Conservation (phyloP, 2,888 invertebrate species). For the Prenolepis imparis region DNA sequence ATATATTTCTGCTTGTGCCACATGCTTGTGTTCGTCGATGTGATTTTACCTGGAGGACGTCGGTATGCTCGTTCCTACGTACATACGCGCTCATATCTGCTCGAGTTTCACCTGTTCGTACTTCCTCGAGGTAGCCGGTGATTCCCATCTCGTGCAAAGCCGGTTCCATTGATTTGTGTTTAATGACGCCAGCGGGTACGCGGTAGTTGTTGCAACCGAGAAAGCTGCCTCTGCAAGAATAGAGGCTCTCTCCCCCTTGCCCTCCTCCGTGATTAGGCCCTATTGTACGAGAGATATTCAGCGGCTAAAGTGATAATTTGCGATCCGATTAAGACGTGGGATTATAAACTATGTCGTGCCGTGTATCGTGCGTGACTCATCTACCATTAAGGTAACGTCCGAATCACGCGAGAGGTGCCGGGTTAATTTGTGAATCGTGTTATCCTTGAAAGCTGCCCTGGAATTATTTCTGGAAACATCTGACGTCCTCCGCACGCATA, state of each 20-base stretch:
- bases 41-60: constrained; percentile 2
- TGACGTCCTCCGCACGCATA: constrained; percentile 57
- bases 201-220: constrained; percentile 38
- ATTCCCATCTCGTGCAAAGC: constrained; percentile 50
- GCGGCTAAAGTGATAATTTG: constrained; percentile 80
- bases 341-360: constrained; percentile 77
- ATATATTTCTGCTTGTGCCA: constrained; percentile 4
- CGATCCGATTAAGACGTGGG: constrained; percentile 81
- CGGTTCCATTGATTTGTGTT: constrained; percentile 56
- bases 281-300: constrained; percentile 68
- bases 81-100: constrained; percentile 6
- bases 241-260: constrained; percentile 19
- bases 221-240: constrained; percentile 42
- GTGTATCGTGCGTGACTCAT: constrained; percentile 81
- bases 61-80: background rate
- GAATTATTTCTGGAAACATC: constrained; percentile 70
- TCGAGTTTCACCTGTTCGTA: constrained; percentile 42
- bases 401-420: constrained; percentile 81
- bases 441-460: constrained; percentile 61
- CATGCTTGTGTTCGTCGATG: background rate
- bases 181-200: constrained; percentile 44
- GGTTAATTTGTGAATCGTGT: constrained; percentile 79
- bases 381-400: constrained; percentile 78
- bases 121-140: constrained; percentile 39
- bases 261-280: constrained; percentile 27